Evolutionary conservation across 2,797 vertebrate genomes (phyloP).

Genomic region (Octomys mimax): DNA sequence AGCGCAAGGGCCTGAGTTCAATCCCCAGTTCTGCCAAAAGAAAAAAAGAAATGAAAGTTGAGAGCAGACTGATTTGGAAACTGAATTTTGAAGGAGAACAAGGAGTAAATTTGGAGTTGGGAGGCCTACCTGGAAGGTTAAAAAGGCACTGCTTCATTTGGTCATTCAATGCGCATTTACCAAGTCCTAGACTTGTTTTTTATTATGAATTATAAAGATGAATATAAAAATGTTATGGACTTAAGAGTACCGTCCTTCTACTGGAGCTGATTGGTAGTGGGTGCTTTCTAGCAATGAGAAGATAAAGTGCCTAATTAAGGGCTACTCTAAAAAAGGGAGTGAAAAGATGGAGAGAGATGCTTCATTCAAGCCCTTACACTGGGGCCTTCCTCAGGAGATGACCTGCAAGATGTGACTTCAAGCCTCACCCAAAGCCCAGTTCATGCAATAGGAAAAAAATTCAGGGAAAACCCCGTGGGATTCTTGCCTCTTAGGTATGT

Average conservation of each 20-base stretch:
- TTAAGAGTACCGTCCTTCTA: not conserved
- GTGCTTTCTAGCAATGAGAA: not conserved
- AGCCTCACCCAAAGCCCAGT: not conserved
- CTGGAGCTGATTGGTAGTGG: not conserved
- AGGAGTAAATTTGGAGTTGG: not conserved
- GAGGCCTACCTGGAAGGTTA: not conserved
- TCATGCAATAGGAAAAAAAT: constrained; percentile 55
- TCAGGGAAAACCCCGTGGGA: constrained; percentile 66
- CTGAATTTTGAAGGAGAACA: not conserved
- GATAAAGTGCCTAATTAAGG: not conserved
- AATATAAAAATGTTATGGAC: not conserved
- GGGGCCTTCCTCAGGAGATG: not conserved
- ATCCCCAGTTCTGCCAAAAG: no score
- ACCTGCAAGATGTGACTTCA: not conserved
- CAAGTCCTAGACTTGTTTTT: not conserved
- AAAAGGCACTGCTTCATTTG: not conserved
- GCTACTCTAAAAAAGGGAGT: not conserved
- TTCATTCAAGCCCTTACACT: not conserved
- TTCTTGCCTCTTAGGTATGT: constrained; percentile 75
- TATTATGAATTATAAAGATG: not conserved
- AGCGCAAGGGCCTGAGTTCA: no score
- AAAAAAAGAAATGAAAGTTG: not conserved
- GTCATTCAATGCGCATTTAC: not conserved
- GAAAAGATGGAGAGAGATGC: not conserved
- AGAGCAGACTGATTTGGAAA: not conserved